Base-by-base conservation (phyloP, 2,113 vertebrate genomes). In the Gavialis gangeticus region DNA sequence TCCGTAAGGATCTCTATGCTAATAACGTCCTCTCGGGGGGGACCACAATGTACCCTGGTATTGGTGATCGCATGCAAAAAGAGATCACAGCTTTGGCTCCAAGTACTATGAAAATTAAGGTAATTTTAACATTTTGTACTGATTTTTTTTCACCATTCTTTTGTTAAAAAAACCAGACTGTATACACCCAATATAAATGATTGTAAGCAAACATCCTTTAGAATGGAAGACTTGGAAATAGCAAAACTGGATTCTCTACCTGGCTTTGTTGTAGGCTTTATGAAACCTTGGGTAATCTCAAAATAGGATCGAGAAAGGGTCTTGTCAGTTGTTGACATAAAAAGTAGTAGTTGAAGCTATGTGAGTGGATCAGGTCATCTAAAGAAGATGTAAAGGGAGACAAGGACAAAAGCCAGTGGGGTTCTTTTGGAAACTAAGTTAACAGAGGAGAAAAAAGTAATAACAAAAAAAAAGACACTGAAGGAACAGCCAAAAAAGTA, bases 31-130 rank as follows among this genome's bases (percentile, higher is more conserved):
- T 99, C 83, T 99, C 98, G 7, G 98, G 98, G 25, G 99, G 98
- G 73, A 98, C 98, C 85, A 98, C 98, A 11, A 98, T 98, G 98
- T 98, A 98, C 92, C 98, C 98, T 10, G 98, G 98, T 4, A 98
- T 99, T 92, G 98, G 98, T 1, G 98, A 99, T 97, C 97, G 97
- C 18, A 98, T 98, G 98, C 98, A 99, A 95, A 99, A 98, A 91
- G 98, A 98, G 96, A 98, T 98, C 95, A 98, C 98, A 2, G 98
- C 98, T 27, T 94, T 98, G 92, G 98, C 98, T 9, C 98, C 98
- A 69, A 98, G 98, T 94, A 98, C 98, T 60, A 98, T 98, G 98
- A 99, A 99, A 97, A 99, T 99, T 88, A 98, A 99, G 98, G 98
- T 98, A 73, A 98, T 98, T 97, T 98, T 96, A 92, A 97, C 96